Percentiles rank a stretch among this genome's conserved stretches.
These are phyloP conservation scores for Seriola aureovittata DNA, from an alignment of 2,113 vertebrate genomes.

Conservation along the genomic window DNA sequence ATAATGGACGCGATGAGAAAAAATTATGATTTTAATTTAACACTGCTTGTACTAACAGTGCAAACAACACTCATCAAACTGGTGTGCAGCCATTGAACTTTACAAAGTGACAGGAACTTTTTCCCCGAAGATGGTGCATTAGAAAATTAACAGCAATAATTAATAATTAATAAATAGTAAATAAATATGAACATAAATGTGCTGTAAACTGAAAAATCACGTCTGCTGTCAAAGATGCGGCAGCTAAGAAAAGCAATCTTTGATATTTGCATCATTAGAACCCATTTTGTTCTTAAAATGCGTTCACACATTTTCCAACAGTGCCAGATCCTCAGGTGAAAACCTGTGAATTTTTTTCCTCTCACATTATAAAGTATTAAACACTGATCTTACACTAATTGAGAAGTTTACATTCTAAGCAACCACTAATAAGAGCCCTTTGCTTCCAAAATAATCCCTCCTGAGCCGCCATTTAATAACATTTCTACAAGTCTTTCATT, in stretches of 20 bases:
- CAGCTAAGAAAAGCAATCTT: conserved; percentile 13
- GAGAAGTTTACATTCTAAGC: conserved; percentile 47
- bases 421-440: conserved; percentile 38
- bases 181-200: background rate
- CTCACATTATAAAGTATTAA: conserved; percentile 34
- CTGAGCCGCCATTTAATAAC: conserved; percentile 44
- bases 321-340: conserved; percentile 37
- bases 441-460: conserved; percentile 40
- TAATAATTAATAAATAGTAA: background rate
- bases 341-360: conserved; percentile 13
- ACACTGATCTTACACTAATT: conserved; percentile 40
- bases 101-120: conserved; percentile 22
- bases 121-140: background rate
- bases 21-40: conserved; percentile 25
- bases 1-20: conserved; percentile 32
- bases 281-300: conserved; percentile 30
- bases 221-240: background rate
- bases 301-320: conserved; percentile 13
- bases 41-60: background rate
- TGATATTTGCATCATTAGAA: conserved; percentile 13
- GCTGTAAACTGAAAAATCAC: background rate
- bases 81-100: conserved; percentile 25
- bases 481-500: conserved; percentile 43
- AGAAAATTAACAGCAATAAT: background rate
- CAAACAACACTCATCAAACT: background rate